A percentile compares a stretch with the other conserved stretches of the same genome.
These are phyloP conservation scores for Limnephilus auricula DNA, from an alignment of 2,888 invertebrate species.

Conservation along the genomic window DNA sequence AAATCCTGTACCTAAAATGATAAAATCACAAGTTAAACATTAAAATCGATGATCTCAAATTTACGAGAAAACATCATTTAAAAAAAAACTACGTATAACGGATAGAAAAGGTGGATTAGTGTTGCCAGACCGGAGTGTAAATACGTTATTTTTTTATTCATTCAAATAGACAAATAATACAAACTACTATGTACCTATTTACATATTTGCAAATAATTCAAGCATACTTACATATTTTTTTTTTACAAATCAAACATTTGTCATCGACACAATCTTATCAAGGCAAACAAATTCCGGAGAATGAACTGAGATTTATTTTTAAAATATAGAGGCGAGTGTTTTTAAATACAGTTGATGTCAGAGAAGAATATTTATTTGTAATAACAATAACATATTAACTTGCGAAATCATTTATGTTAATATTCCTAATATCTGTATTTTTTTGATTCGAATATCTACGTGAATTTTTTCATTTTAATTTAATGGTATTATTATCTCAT, in stretches of 20 bases:
- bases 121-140: background rate
- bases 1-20: background rate
- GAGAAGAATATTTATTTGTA: background rate
- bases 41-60: background rate
- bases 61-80: background rate
- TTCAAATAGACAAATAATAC: background rate
- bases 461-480: background rate
- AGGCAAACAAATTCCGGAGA: background rate
- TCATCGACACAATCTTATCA: background rate
- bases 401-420: background rate
- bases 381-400: background rate
- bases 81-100: background rate
- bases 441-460: background rate
- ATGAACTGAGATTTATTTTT: background rate
- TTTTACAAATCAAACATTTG: background rate
- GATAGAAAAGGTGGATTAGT: background rate
- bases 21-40: background rate
- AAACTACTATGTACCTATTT: background rate
- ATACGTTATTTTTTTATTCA: background rate
- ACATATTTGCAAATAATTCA: background rate
- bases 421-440: background rate
- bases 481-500: background rate
- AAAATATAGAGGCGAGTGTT: background rate
- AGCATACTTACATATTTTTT: background rate
- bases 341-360: background rate